Evolutionary conservation across 2,113 vertebrate species (phyloP).

Genomic region (Prochilodus magdalenae): DNA sequence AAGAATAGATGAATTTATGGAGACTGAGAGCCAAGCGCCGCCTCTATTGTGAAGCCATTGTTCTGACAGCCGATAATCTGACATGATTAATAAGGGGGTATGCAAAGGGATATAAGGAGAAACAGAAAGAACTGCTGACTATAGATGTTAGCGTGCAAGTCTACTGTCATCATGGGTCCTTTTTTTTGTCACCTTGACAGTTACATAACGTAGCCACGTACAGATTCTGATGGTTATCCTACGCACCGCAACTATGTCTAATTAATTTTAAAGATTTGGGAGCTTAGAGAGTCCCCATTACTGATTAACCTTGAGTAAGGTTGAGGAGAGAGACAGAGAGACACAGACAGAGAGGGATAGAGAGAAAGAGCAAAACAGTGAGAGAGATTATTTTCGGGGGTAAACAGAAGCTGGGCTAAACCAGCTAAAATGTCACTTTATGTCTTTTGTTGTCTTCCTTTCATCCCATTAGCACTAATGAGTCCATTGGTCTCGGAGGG

Average conservation of each 20-base stretch:
- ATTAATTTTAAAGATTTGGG: slow-evolving; percentile 28
- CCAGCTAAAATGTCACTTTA: slow-evolving; percentile 51
- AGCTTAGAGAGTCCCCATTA: slow-evolving; percentile 31
- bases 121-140: not conserved
- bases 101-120: no score
- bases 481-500: slow-evolving; percentile 50
- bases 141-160: not conserved
- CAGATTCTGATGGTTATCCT: no score
- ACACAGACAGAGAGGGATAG: slow-evolving; percentile 1
- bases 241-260: not conserved
- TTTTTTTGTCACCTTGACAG: no score
- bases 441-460: slow-evolving; percentile 51
- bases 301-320: slow-evolving; percentile 41
- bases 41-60: not conserved
- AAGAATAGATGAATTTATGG: slow-evolving; percentile 25
- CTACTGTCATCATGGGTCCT: no score
- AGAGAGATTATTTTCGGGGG: slow-evolving; percentile 27
- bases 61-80: slow-evolving; percentile 1
- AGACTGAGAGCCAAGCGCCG: not conserved
- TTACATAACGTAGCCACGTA: no score
- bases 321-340: not conserved
- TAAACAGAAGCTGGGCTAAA: slow-evolving; percentile 31
- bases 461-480: slow-evolving; percentile 55
- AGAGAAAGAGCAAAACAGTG: not conserved
- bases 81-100: not conserved